A percentile compares a stretch with the other conserved stretches of the same genome.
phyloP scores from a whole-genome alignment of 2,888 invertebrate genomes.

The Coenonympha glycerion region DNA sequence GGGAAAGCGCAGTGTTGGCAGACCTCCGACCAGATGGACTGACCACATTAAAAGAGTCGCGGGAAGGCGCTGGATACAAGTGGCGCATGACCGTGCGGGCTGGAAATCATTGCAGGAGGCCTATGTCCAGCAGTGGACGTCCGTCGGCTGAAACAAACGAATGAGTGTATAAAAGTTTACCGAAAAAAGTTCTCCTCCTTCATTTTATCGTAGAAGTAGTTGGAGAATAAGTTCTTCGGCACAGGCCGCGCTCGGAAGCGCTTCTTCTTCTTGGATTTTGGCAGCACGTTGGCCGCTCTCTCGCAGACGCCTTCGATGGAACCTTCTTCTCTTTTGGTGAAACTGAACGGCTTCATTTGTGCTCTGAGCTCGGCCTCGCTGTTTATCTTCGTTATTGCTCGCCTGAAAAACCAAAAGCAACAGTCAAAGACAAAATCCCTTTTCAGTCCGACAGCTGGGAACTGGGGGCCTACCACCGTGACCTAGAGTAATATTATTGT shows the following conservation, averaged over 20 bases:
- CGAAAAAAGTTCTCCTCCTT: conserved; percentile 83
- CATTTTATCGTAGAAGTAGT: conserved; percentile 82
- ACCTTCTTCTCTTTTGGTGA: conserved; percentile 77
- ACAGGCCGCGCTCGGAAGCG: conserved; percentile 81
- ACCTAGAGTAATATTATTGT: no score
- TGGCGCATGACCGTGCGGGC: no score
- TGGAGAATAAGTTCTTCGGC: conserved; percentile 81
- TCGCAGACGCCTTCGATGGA: conserved; percentile 53
- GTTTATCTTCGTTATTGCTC: conserved; percentile 75
- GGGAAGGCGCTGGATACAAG: no score
- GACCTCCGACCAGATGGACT: no score
- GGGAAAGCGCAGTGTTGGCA: no score
- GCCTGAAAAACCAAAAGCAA: conserved; percentile 45
- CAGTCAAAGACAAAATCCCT: no score
- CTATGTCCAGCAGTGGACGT: no score
- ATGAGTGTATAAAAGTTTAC: conserved; percentile 55
- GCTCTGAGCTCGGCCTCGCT: conserved; percentile 78
- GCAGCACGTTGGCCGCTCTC: conserved; percentile 45
- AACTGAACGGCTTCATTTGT: conserved; percentile 80
- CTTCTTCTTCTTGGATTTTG: conserved; percentile 67
- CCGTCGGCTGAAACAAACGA: no score
- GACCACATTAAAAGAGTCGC: no score
- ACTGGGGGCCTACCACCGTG: no score
- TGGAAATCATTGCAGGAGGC: no score
- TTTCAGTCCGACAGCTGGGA: no score